phyloP scores from a whole-genome alignment of 2,797 vertebrate species.

The Acridotheres tristis region DNA sequence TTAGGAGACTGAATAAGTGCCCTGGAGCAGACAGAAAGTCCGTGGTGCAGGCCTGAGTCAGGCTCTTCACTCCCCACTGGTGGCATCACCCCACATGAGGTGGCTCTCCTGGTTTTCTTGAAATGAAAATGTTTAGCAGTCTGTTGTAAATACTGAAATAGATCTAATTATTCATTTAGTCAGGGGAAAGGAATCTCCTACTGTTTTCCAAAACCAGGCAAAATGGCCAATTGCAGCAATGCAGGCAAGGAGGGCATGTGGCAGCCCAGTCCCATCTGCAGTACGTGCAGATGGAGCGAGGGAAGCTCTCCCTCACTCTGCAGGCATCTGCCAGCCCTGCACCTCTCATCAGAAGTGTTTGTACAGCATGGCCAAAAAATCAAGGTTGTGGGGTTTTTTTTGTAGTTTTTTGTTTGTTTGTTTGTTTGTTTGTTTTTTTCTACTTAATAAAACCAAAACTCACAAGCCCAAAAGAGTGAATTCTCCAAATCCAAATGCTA shows the following conservation, averaged over 20 bases:
- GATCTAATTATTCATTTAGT: neutral
- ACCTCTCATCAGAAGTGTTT: neutral
- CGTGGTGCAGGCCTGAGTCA: neutral
- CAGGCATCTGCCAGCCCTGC: neutral
- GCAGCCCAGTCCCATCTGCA: neutral
- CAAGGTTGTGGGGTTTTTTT: neutral
- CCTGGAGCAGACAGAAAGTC: neutral
- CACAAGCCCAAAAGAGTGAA: neutral
- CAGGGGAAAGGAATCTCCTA: neutral
- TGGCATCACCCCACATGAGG: neutral
- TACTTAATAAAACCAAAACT: neutral
- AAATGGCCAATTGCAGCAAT: neutral
- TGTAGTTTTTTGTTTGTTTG: neutral
- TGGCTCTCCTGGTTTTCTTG: neutral
- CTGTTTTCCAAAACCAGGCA: neutral
- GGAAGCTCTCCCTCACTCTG: neutral
- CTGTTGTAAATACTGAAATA: neutral
- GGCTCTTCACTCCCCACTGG: accelerated
- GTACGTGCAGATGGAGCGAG: neutral
- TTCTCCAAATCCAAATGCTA: neutral
- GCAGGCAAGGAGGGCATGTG: neutral
- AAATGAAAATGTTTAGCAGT: neutral
- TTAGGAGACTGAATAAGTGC: neutral
- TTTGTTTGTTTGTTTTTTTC: neutral
- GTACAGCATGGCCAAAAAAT: neutral